A percentile compares a stretch with the other conserved stretches of the same genome.
Evolutionary conservation across 2,113 vertebrate genomes (phyloP).

Genomic region (Vicugna pacos): DNA sequence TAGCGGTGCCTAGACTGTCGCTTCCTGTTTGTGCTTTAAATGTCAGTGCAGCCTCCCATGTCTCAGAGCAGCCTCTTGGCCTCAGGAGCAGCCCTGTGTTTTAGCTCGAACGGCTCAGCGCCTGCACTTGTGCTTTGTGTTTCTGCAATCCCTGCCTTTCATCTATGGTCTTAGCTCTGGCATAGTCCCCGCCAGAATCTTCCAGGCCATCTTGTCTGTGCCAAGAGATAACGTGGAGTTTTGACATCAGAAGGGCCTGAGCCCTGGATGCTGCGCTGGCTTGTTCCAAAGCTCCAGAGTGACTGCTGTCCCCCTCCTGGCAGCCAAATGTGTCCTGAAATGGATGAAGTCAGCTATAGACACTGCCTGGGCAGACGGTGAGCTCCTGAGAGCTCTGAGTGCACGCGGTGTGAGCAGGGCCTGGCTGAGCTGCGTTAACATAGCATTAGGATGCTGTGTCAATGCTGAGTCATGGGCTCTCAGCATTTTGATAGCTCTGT

Average conservation of each 20-base stretch:
- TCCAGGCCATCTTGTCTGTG: not conserved
- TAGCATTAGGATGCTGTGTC: accelerated
- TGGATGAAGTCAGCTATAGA: not conserved
- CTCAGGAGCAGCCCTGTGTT: not conserved
- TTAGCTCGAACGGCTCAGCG: not conserved
- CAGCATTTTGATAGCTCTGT: not conserved
- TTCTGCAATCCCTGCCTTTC: not conserved
- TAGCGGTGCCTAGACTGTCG: not conserved
- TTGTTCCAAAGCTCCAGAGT: not conserved
- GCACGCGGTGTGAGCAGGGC: accelerated
- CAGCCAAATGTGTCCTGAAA: not conserved
- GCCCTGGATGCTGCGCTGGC: not conserved
- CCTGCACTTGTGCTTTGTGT: not conserved
- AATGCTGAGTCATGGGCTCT: accelerated
- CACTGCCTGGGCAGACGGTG: accelerated
- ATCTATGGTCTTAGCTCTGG: not conserved
- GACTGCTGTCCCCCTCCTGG: accelerated
- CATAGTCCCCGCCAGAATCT: not conserved
- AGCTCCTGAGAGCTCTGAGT: accelerated
- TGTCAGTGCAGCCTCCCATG: no score
- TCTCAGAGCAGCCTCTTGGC: not conserved
- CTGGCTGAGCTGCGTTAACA: accelerated
- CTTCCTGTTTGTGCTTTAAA: not conserved
- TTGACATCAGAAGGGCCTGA: not conserved
- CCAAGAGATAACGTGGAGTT: not conserved